Evolutionary conservation across 2,888 invertebrate species (phyloP), one percentile per base, ranked within the genome.

Genomic region (Aproaerema taeniolella): DNA sequence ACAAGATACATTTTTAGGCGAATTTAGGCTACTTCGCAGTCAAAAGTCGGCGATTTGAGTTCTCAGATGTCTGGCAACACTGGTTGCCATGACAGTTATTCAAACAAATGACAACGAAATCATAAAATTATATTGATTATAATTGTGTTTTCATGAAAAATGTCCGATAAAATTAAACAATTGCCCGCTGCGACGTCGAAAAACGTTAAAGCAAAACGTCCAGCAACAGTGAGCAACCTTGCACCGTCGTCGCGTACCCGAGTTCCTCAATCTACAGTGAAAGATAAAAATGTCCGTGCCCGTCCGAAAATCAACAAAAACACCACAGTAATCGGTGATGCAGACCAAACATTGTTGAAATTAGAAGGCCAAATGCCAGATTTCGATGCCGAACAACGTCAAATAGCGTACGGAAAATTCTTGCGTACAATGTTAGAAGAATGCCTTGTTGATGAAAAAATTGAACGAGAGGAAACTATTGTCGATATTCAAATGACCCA

Each of bases 401-500:
- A 80, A 52, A 58, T 77, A 1, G 77, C 77, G 0, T 77, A 83
- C 29, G 76, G 75, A 0, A 75, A 75, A 35, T 79, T 77, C 42
- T 45, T 83, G 10, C 64, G 81, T 0, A 64, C 68, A 0, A 67
- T 85, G 68, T 39, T 86, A 0, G 73, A 77, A 41, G 81, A 83
- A 31, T 78, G 81, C 16, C 30, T 86, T 0, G 56, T 80, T 0
- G 79, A 83, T 2, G 83, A 83, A 8, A 82, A 82, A 48, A 72
- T 83, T 11, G 66, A 75, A 1, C 45, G 74, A 0, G 85, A 85
- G 28, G 75, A 79, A 32, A 78, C 74, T 0, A 55, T 72, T 2
- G 65, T 85, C 41, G 87, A 87, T n/a, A 50, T 78, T 0, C 82
- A 88, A 39, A 77, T 89, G 69, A 58, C 75, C 0, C 70, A 74